Base-by-base conservation (phyloP, 2,113 vertebrate species). In the Sciurus niger region DNA sequence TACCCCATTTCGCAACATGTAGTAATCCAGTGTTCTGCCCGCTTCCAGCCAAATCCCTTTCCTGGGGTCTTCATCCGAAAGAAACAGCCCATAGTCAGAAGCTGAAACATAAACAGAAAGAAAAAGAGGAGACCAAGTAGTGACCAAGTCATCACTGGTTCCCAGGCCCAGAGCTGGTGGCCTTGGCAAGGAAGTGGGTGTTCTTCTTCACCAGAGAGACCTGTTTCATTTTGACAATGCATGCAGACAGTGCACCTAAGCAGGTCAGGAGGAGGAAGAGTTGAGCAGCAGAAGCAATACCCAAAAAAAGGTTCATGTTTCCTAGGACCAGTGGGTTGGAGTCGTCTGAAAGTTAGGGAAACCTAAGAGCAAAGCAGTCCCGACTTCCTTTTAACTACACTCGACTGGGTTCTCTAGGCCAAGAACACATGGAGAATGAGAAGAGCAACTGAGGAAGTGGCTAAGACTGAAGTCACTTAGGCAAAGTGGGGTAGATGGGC, bases 11-110 rank as follows among this genome's bases (percentile, higher is more conserved):
- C 99, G 99, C 86, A 99, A 98, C 99, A 99, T 99, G 98, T 99
- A 99, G 97, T 99, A 99, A 98, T 99, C 99, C 98, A 99, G 98
- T 0, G 99, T 99, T 96, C 99, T 99, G 88, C 99, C 99, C 25
- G 99, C 99, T 97, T 99, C 99, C 92, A 99, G 98, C 99, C 99
- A 99, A 97, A 99, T 99, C 96, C 99, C 99, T 98, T 99, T 99
- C 48, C 99, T 99, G 65, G 99, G 99, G 97, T 99, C 99, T 79
- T 99, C 99, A 93, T 99, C 99, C 5, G 99, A 99, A 72, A 99
- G 98, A 98, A 99, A 99, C 60, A 99, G 98, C 63, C 99, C 99
- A 84, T 99, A 99, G 98, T 99, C 99, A 43, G 99, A 99, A 55
- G 99, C 99, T 99, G 98, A n/a, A 98, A 98, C 96, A 98, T 48